Conservation (phyloP, 2,113 vertebrate genomes). For the Pedetes capensis region DNA sequence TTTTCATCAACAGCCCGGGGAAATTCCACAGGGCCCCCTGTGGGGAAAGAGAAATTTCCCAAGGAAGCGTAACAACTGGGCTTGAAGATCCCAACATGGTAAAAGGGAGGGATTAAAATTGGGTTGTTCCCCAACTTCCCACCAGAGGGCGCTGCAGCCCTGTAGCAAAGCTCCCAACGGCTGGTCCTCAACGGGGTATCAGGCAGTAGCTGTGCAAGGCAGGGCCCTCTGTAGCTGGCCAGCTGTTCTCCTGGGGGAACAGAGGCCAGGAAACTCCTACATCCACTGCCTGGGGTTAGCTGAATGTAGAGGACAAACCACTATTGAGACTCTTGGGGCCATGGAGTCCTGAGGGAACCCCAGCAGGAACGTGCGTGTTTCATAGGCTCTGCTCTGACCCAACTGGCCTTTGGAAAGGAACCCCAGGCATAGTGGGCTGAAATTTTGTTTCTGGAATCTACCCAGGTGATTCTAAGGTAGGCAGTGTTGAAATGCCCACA, state of each 20-base stretch:
- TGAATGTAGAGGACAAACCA: no score
- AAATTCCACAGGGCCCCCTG: background rate
- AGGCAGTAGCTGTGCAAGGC: background rate
- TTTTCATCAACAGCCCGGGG: background rate
- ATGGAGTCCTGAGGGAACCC: no score
- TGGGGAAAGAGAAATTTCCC: background rate
- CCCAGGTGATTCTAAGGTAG: background rate
- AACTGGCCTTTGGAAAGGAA: background rate
- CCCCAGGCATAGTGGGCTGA: background rate
- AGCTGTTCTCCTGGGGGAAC: background rate
- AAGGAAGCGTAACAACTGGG: accelerated
- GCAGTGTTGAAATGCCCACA: background rate
- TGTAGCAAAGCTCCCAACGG: background rate
- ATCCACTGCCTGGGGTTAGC: background rate
- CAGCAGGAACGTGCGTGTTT: no score
- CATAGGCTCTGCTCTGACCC: no score
- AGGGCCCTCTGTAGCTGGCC: background rate
- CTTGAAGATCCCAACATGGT: background rate
- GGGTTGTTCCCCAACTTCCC: background rate
- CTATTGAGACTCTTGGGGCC: background rate
- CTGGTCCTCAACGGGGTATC: background rate
- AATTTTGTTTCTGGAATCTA: background rate
- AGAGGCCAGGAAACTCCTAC: background rate
- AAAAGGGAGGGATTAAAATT: background rate
- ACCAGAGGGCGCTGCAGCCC: background rate